Conservation (phyloP, 2,888 invertebrate species). For the Cataglyphis cursor region DNA sequence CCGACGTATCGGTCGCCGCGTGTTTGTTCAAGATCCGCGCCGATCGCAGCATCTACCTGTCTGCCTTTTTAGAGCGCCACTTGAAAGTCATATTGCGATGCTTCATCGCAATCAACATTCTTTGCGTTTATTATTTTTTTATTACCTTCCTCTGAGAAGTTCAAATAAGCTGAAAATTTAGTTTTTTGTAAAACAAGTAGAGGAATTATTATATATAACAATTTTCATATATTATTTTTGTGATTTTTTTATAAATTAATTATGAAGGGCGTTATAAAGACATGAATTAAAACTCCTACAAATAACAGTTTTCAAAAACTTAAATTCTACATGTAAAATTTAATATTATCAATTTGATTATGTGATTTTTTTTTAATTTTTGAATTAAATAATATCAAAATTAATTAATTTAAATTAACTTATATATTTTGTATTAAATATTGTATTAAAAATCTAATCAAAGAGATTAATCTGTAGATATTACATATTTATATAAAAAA, state of each 20-base stretch:
- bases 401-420: background rate
- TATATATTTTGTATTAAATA: background rate
- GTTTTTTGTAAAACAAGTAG: background rate
- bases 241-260: background rate
- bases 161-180: constrained; percentile 11
- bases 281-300: background rate
- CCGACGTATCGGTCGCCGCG: constrained; percentile 56
- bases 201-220: background rate
- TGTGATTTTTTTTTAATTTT: background rate
- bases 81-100: constrained; percentile 60
- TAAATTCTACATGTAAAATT: background rate
- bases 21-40: constrained; percentile 71
- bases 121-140: constrained; percentile 44
- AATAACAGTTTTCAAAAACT: background rate
- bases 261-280: background rate
- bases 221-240: background rate
- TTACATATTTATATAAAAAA: background rate
- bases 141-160: constrained; percentile 1
- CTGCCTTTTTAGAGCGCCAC: constrained; percentile 28
- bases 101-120: constrained; percentile 60
- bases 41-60: constrained; percentile 16
- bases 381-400: background rate
- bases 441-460: background rate
- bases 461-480: background rate
- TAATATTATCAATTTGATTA: background rate